Evolutionary conservation across 2,797 vertebrate genomes (phyloP).

Genomic region (Acomys russatus): DNA sequence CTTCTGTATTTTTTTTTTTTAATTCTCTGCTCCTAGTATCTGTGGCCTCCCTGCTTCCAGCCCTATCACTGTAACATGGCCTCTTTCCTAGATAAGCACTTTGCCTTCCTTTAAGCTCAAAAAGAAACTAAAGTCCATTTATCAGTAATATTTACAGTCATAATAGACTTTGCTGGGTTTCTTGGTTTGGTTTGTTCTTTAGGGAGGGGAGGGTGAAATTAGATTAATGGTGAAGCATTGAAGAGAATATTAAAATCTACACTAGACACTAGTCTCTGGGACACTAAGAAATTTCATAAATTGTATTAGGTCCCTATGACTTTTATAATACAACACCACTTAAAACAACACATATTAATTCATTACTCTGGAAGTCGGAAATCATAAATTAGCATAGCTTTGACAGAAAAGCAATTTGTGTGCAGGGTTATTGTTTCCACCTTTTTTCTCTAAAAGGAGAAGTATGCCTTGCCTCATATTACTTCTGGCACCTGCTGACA

Average conservation of each 20-base stretch:
- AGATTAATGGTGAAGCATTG: not conserved
- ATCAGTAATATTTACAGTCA: not conserved
- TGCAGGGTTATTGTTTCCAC: not conserved
- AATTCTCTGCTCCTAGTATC: not conserved
- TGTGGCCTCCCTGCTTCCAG: not conserved
- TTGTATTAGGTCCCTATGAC: not conserved
- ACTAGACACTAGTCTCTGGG: not conserved
- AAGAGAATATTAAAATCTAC: not conserved
- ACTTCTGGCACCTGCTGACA: not conserved
- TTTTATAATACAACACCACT: not conserved
- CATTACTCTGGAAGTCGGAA: not conserved
- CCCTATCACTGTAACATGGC: not conserved
- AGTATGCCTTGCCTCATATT: not conserved
- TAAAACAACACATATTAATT: not conserved
- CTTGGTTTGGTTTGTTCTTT: not conserved
- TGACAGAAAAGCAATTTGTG: not conserved
- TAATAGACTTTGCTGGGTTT: not conserved
- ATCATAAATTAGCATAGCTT: not conserved
- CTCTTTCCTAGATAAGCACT: not conserved
- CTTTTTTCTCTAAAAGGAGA: not conserved
- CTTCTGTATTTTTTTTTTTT: not conserved
- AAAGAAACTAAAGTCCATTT: not conserved
- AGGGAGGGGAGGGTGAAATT: not conserved
- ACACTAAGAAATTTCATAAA: not conserved
- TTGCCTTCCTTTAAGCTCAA: slow-evolving; percentile 5